phyloP scores from a whole-genome alignment of 2,888 invertebrate species.

The Scrobipalpa costella region DNA sequence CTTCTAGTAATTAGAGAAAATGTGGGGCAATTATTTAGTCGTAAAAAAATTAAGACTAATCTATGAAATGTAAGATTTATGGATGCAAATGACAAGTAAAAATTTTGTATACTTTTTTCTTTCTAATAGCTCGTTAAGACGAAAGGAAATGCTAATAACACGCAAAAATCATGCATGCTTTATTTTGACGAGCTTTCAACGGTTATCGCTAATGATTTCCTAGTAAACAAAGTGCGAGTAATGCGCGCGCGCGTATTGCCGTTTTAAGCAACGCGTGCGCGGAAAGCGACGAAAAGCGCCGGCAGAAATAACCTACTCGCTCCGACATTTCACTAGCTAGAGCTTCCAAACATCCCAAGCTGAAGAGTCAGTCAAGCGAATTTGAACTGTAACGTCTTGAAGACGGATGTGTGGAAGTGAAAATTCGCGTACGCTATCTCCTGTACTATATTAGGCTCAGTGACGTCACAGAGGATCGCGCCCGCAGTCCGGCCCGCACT shows the following conservation, averaged over 20 bases:
- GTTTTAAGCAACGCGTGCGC: constrained; percentile 72
- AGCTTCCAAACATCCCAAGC: constrained; percentile 43
- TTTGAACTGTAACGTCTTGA: constrained; percentile 37
- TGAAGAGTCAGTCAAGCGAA: constrained; percentile 33
- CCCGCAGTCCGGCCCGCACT: constrained; percentile 69
- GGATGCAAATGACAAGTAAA: background rate
- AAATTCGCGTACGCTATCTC: constrained; percentile 44
- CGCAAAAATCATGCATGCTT: background rate
- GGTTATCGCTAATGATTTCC: constrained; percentile 26
- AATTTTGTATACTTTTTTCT: background rate
- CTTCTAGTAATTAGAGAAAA: background rate
- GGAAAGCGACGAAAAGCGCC: constrained; percentile 70
- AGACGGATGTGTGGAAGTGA: constrained; percentile 32
- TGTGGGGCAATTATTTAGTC: background rate
- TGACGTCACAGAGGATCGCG: constrained; percentile 63
- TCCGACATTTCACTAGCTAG: constrained; percentile 58
- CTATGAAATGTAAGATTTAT: background rate
- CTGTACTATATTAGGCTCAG: constrained; percentile 66
- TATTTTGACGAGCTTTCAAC: constrained; percentile 26
- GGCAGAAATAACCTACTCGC: constrained; percentile 74
- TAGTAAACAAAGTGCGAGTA: constrained; percentile 60
- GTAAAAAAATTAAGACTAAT: background rate
- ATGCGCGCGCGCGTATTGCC: constrained; percentile 62
- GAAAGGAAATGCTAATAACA: constrained; percentile 7
- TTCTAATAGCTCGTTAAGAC: background rate